phyloP scores from a whole-genome alignment of 2,888 invertebrate genomes.

The Heteropelma amictum region DNA sequence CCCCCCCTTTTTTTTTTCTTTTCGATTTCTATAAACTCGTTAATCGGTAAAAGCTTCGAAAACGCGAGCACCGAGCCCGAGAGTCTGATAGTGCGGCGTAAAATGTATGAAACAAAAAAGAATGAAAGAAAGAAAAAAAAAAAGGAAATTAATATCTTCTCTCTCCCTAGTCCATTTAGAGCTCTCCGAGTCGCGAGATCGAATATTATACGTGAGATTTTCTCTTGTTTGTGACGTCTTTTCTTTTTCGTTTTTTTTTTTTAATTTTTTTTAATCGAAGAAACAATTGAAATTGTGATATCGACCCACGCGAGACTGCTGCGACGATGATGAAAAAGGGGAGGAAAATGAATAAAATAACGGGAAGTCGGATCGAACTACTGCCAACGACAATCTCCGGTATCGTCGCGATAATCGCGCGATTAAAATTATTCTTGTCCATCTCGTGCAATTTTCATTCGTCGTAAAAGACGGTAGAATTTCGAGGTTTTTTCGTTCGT shows the following conservation, averaged over 20 bases:
- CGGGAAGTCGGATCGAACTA: no score
- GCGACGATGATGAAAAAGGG: no score
- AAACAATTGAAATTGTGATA: slow-evolving; percentile 53
- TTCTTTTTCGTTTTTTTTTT: neutral
- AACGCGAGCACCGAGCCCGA: no score
- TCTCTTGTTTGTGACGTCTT: neutral
- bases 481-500: no score
- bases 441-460: neutral
- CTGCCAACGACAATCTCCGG: slow-evolving; percentile 23
- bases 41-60: no score
- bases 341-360: no score
- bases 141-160: slow-evolving; percentile 43
- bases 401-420: slow-evolving; percentile 17
- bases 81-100: no score
- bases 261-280: slow-evolving; percentile 14
- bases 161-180: slow-evolving; percentile 52
- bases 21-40: neutral
- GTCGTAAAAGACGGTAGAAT: no score
- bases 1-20: slow-evolving; percentile 14
- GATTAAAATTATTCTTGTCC: neutral
- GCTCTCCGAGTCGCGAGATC: slow-evolving; percentile 46
- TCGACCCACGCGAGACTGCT: slow-evolving; percentile 18
- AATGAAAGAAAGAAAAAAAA: slow-evolving; percentile 52
- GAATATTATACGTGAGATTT: slow-evolving; percentile 29
- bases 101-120: no score